Evolutionary conservation across 2,888 invertebrate species (phyloP), one percentile per base, ranked within the genome.

Genomic region (Odontocolon sp.): DNA sequence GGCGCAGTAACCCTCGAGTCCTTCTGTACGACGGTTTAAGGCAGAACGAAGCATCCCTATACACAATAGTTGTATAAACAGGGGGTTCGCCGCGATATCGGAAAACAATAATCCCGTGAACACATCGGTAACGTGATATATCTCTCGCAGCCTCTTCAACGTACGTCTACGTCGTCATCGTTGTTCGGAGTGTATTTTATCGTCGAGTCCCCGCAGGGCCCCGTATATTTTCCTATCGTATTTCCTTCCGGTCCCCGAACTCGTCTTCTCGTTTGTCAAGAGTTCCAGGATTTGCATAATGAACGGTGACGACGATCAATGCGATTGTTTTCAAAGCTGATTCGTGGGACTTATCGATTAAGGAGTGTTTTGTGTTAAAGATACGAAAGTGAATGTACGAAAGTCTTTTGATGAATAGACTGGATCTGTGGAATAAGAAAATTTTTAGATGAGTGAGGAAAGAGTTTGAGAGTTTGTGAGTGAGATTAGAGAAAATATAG

Each of bases 1-100:
- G 90, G 90, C 90, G 86, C 90, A 90, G 90, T 90, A 89, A 90
- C 89, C 90, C 90, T 88, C 89, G 86, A 90, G 90, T 90, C 87
- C 85, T 89, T 89, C 87, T 87, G 86, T 87, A 87, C 88, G 89
- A 89, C 89, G 89, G 88, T 88, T 87, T 76, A 86, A 85, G 85
- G 82, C 83, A 83, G 80, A 82, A 82, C 75, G 81, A 47, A 52
- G 71, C 45, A 64, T 33, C 74, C 83, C 81, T 81, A 82, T 85
- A 86, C 79, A 81, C 85, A 83, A 85, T 85, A 71, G 70, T 63
- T 42, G 21, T 57, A 68, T 31, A 64, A 57, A 70, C 68, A 73
- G 50, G 28, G 28, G n/a, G 16, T 21, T 63, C 23, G 33, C 64
- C 70, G 80, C 76, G 85, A 82, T 85, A 87, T 85, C 86, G 86